Conservation (phyloP, 1,140 invertebrate genomes). For the Battus philenor region DNA sequence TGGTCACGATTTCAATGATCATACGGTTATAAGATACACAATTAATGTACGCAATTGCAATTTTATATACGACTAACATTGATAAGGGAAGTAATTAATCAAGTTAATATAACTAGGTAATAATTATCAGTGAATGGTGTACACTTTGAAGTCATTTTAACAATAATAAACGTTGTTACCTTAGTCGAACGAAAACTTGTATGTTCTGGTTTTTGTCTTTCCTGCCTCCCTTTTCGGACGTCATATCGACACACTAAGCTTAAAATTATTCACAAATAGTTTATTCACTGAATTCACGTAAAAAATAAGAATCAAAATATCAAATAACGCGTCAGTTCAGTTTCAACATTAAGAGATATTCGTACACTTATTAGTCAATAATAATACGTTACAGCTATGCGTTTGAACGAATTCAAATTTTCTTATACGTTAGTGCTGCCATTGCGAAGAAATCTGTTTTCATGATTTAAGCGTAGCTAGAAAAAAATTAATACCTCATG, state of each 20-base stretch:
- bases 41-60: no score
- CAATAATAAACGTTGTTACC: no score
- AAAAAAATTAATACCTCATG: no score
- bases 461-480: no score
- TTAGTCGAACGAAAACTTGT: conserved; percentile 90
- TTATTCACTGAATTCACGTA: background rate
- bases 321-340: background rate
- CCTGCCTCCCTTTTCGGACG: conserved; percentile 52
- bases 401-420: conserved; percentile 13
- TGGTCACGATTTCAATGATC: no score
- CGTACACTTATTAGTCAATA: conserved; percentile 2
- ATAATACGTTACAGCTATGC: conserved; percentile 5
- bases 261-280: conserved; percentile 5
- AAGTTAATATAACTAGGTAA: no score
- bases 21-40: no score
- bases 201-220: conserved; percentile 85
- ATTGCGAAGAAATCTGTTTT: no score
- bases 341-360: conserved; percentile 6
- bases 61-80: no score
- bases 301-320: conserved; percentile 3
- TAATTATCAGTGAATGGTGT: no score
- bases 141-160: no score
- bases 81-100: no score
- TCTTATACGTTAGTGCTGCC: background rate
- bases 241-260: conserved; percentile 52